A percentile compares a stretch with the other conserved stretches of the same genome.
Evolutionary conservation across 2,888 invertebrate species (phyloP).

Genomic region (Copidosoma aretas): DNA sequence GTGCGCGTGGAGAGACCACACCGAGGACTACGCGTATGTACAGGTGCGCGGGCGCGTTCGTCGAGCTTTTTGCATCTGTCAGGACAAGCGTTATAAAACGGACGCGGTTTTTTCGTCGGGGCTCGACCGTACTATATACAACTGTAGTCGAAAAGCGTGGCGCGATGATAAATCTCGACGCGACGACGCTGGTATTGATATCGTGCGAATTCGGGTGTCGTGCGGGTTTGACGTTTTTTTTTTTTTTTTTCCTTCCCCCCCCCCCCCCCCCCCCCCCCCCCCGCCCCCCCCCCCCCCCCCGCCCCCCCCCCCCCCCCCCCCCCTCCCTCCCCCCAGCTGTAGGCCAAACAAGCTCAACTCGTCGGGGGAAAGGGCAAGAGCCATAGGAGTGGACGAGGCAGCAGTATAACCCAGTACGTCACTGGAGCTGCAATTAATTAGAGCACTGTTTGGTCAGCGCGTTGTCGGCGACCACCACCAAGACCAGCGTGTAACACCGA

Average conservation of each 20-base stretch:
- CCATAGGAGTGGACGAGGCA: not conserved
- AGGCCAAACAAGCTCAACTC: too few relatives aligned
- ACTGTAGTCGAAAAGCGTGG: not conserved
- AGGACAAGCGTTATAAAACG: conserved; percentile 37
- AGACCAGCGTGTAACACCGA: conserved; percentile 39
- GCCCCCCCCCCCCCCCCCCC: too few relatives aligned
- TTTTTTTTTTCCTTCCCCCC: too few relatives aligned
- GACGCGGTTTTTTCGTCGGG: conserved; percentile 19
- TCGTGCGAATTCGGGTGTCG: not conserved
- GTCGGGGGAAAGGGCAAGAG: not conserved
- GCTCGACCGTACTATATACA: not conserved
- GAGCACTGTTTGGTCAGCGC: conserved; percentile 51
- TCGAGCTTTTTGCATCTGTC: conserved; percentile 35
- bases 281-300: too few relatives aligned
- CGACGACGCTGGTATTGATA: not conserved
- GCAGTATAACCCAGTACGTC: conserved; percentile 44
- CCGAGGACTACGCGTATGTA: too few relatives aligned
- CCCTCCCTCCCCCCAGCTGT: too few relatives aligned
- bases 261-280: too few relatives aligned
- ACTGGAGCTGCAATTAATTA: conserved; percentile 53
- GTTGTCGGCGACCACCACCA: conserved; percentile 47
- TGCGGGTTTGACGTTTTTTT: not conserved
- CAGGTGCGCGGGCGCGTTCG: conserved; percentile 11
- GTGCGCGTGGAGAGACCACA: not conserved
- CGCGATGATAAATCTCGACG: not conserved